These are phyloP conservation scores for Tetranychus piercei DNA, from an alignment of 2,888 invertebrate genomes.

Conservation along the genomic window DNA sequence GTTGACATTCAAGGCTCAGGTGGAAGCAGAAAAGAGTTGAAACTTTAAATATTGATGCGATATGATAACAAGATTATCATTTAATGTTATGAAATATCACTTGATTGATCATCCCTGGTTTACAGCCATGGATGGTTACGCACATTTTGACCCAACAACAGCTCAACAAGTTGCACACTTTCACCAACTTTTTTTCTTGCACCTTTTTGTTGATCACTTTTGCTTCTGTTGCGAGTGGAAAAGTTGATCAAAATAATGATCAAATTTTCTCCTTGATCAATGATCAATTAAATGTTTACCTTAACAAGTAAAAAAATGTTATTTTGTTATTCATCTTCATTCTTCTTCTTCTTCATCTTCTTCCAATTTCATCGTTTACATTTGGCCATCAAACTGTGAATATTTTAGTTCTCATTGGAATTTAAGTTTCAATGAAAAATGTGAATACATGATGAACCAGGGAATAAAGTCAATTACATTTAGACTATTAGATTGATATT, in stretches of 20 bases:
- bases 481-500: neutral
- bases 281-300: neutral
- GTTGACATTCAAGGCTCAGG: neutral
- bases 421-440: no score
- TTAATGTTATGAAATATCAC: neutral
- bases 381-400: no score
- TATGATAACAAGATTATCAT: neutral
- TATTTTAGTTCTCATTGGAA: no score
- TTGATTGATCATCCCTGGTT: neutral
- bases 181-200: neutral
- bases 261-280: neutral
- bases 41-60: neutral
- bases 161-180: neutral
- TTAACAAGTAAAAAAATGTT: neutral
- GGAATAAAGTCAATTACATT: neutral
- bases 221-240: no score
- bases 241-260: no score
- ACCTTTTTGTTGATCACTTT: neutral
- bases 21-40: neutral
- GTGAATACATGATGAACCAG: no score
- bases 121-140: neutral
- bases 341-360: no score
- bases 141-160: neutral
- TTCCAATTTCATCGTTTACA: no score
- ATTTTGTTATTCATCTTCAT: neutral